Percentiles rank a stretch among this genome's conserved stretches.
phyloP scores from a whole-genome alignment of 1,140 invertebrate species.

The Branchinecta lindahli region DNA sequence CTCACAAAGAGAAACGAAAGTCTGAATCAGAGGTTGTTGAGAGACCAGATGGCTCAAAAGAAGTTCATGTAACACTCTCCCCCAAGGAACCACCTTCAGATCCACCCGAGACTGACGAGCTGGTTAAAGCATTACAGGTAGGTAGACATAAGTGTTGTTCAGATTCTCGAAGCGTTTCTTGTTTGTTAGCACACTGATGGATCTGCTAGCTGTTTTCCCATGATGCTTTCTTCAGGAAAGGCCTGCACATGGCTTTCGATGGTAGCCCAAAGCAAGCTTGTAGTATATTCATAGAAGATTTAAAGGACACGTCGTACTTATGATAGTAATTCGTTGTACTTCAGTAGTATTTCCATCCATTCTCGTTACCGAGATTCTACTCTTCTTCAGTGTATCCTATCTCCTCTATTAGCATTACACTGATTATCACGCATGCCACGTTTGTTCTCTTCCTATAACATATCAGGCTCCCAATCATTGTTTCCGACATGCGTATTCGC shows the following conservation, averaged over 20 bases:
- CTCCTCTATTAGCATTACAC: too few species aligned
- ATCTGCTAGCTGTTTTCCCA: neutral
- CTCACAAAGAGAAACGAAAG: slow-evolving; percentile 33
- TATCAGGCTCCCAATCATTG: too few species aligned
- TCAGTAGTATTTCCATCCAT: too few species aligned
- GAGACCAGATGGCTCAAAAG: slow-evolving; percentile 46
- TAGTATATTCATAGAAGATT: slow-evolving; percentile 15
- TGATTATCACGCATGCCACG: too few species aligned
- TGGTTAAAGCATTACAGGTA: slow-evolving; percentile 56
- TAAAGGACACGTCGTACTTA: too few species aligned
- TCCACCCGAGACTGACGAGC: slow-evolving; percentile 72
- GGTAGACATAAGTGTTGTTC: slow-evolving; percentile 26
- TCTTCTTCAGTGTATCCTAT: too few species aligned
- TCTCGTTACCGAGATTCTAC: too few species aligned
- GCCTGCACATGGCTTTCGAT: neutral
- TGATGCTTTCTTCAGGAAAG: neutral
- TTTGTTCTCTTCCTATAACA: too few species aligned
- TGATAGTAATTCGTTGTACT: too few species aligned
- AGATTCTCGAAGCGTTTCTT: neutral
- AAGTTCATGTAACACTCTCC: slow-evolving; percentile 53
- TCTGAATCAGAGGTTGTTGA: slow-evolving; percentile 32
- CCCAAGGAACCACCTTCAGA: slow-evolving; percentile 60
- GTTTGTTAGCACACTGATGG: slow-evolving; percentile 6
- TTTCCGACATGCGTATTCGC: too few species aligned
- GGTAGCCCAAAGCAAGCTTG: slow-evolving; percentile 13